A percentile compares a stretch with the other conserved stretches of the same genome.
Conservation (phyloP, 2,113 vertebrate genomes). For the Centrocercus urophasianus region DNA sequence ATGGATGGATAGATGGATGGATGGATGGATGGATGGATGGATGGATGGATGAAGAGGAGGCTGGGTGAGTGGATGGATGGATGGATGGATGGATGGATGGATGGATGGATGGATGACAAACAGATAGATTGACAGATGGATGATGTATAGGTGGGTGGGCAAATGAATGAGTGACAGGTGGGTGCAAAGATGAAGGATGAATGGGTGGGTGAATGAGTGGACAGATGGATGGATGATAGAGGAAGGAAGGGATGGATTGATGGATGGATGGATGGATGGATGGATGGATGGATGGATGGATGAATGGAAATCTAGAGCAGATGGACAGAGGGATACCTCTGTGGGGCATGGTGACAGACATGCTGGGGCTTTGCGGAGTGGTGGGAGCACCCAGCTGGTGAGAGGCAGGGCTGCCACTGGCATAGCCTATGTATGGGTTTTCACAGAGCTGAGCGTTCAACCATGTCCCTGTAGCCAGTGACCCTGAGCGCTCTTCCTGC, state of each 20-base stretch:
- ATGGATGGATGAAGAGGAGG: background rate
- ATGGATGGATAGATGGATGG: no score
- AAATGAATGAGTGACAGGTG: background rate
- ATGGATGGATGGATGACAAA: background rate
- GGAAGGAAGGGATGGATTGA: background rate
- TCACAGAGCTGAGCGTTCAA: background rate
- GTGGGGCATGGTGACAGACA: background rate
- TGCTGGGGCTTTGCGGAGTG: background rate
- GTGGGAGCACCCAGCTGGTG: background rate
- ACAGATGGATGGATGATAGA: no score
- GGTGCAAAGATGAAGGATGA: background rate
- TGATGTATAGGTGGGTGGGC: background rate
- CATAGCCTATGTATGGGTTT: background rate
- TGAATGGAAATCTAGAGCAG: background rate
- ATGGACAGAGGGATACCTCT: background rate
- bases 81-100: no score
- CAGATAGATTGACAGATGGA: no score
- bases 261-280: background rate
- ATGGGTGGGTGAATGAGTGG: background rate
- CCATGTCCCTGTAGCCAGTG: constrained; percentile 23
- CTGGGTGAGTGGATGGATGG: no score
- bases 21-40: no score
- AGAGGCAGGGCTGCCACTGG: background rate
- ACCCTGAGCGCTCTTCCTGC: constrained; percentile 40
- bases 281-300: no score